phyloP scores from a whole-genome alignment of 2,888 invertebrate species.

The Conus canariensis region DNA sequence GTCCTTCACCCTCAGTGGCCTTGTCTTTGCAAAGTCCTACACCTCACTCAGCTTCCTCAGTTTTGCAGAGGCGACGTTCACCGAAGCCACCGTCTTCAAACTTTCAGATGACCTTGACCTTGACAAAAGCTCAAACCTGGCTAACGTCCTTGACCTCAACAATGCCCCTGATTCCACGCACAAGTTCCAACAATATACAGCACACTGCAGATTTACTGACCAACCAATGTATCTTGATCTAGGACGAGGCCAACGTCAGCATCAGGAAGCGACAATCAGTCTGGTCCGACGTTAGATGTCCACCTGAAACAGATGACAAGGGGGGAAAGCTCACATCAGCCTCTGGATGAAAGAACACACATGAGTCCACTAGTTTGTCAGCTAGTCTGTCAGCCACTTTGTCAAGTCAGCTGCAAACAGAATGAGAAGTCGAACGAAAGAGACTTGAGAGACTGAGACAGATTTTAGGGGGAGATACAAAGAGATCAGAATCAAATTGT shows the following conservation, averaged over 20 bases:
- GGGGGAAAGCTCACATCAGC: not conserved
- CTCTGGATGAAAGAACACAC: not conserved
- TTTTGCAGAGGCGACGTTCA: not conserved
- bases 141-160: not conserved
- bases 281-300: not conserved
- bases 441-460: not conserved
- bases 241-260: not conserved
- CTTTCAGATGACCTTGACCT: not conserved
- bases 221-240: not conserved
- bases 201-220: not conserved
- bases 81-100: not conserved
- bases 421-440: not conserved
- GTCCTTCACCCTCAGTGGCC: not conserved
- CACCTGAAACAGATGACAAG: not conserved
- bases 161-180: not conserved
- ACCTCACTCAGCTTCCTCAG: too few relatives aligned
- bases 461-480: not conserved
- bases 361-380: not conserved
- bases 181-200: not conserved
- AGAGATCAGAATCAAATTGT: not conserved
- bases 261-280: not conserved
- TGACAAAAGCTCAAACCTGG: not conserved
- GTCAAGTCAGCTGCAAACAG: not conserved
- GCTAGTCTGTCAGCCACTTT: too few relatives aligned
- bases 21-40: not conserved